These are phyloP conservation scores for Dryoscopus gambensis DNA, from an alignment of 2,113 vertebrate genomes.

Conservation along the genomic window DNA sequence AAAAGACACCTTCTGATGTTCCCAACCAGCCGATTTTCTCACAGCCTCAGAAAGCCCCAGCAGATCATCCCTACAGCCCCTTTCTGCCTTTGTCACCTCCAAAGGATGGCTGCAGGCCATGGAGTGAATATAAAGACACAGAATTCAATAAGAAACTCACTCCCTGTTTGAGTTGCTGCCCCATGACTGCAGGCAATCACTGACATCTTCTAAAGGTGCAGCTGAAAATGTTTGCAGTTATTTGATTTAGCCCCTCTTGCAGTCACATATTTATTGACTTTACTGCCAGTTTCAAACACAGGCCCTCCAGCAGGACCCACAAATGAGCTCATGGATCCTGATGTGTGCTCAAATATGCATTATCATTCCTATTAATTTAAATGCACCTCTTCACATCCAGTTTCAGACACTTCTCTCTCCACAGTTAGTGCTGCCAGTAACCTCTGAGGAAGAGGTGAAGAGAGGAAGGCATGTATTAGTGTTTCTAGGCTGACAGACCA, in stretches of 20 bases:
- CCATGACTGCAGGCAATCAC: background rate
- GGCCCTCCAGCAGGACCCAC: background rate
- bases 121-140: background rate
- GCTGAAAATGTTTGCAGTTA: background rate
- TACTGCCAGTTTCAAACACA: background rate
- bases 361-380: background rate
- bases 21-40: background rate
- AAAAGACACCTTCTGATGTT: background rate
- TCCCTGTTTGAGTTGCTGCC: background rate
- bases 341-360: fast-evolving
- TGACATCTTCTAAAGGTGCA: background rate
- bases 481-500: background rate
- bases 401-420: background rate
- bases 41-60: background rate
- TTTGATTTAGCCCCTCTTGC: background rate
- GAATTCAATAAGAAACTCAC: background rate
- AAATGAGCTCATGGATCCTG: background rate
- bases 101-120: background rate
- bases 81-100: background rate
- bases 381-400: background rate
- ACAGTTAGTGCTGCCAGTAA: background rate
- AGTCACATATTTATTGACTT: background rate
- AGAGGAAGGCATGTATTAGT: background rate
- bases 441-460: background rate
- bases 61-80: background rate